phyloP scores from a whole-genome alignment of 2,797 vertebrate species.

The Tiaroga cobitis region DNA sequence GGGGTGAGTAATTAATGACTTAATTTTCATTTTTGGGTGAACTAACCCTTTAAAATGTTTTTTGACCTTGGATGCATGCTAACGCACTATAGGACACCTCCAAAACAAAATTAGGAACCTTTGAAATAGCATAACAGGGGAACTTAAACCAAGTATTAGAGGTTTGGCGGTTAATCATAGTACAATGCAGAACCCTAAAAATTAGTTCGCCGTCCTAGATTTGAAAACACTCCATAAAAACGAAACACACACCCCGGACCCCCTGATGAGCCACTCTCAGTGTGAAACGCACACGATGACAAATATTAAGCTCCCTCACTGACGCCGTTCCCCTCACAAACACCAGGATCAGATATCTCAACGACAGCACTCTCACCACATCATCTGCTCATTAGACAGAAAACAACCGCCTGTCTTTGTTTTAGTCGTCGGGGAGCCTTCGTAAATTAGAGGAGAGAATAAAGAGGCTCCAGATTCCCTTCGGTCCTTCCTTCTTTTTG shows the following conservation, averaged over 20 bases:
- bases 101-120: neutral
- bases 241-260: neutral
- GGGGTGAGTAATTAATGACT: no score
- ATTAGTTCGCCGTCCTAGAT: neutral
- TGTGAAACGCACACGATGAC: neutral
- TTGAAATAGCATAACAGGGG: neutral
- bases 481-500: conserved; percentile 13
- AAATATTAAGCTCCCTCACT: conserved; percentile 16
- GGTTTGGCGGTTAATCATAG: neutral
- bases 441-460: conserved; percentile 5
- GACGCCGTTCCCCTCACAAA: conserved; percentile 19
- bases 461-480: conserved; percentile 1
- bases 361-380: conserved; percentile 46
- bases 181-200: neutral
- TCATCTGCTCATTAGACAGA: conserved; percentile 37
- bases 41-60: no score
- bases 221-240: neutral
- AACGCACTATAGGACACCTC: no score
- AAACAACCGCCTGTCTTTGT: conserved; percentile 27
- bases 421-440: conserved; percentile 38
- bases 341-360: conserved; percentile 51
- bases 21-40: no score
- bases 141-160: neutral
- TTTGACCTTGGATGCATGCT: neutral
- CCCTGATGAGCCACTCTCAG: conserved; percentile 8